These are phyloP conservation scores for Echinops telfairi DNA, from an alignment of 2,113 vertebrate genomes.

Conservation along the genomic window DNA sequence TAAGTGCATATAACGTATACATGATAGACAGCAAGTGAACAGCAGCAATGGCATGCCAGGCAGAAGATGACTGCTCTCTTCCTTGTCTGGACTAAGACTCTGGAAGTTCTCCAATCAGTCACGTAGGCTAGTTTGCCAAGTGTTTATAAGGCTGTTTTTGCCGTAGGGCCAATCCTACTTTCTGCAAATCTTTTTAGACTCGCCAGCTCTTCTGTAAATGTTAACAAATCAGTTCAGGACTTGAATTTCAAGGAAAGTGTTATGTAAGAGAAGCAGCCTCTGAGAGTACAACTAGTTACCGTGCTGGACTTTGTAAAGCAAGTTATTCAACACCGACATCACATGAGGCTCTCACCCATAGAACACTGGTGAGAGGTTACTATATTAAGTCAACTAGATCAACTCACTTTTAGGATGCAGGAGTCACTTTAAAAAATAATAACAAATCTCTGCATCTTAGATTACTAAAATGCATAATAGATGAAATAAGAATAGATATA, in stretches of 20 bases:
- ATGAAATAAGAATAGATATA: conserved; percentile 24
- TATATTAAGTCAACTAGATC: conserved; percentile 40
- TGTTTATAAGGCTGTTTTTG: neutral
- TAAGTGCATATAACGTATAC: neutral
- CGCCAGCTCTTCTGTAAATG: conserved; percentile 35
- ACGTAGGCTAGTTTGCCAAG: conserved; percentile 24
- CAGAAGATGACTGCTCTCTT: neutral
- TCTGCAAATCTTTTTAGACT: conserved; percentile 46
- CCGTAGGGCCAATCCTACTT: conserved; percentile 47
- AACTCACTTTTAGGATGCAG: neutral
- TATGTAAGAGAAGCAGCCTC: conserved; percentile 49
- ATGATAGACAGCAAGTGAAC: neutral
- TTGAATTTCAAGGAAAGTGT: conserved; percentile 76
- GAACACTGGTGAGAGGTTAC: neutral
- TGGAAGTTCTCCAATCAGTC: neutral
- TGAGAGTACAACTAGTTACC: conserved; percentile 57
- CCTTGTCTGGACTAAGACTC: neutral
- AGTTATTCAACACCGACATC: conserved; percentile 68
- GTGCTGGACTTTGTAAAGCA: conserved; percentile 29
- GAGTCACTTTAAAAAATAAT: neutral
- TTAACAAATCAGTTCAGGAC: conserved; percentile 64
- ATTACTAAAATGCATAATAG: conserved; percentile 35
- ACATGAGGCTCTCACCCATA: conserved; percentile 45
- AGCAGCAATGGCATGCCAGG: neutral
- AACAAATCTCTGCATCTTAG: neutral